Evolutionary conservation across 2,888 invertebrate genomes (phyloP), one percentile per base, ranked within the genome.

Genomic region (Ceriagrion tenellum): DNA sequence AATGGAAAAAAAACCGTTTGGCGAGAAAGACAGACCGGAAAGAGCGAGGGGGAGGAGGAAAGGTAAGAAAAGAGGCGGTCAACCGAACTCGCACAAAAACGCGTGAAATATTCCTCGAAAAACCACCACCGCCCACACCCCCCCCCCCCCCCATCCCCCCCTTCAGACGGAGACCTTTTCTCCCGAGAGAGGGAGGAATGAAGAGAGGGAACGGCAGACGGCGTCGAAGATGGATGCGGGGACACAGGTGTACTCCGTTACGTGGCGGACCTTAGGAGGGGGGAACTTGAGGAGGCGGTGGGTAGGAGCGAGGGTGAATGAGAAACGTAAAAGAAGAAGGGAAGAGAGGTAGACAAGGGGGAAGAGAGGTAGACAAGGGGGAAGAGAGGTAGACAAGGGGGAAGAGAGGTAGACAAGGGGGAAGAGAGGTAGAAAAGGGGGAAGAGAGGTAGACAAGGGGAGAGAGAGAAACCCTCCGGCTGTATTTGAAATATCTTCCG

Each of bases 231-330:
- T 88, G 91, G 91, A 95, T 55, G 90, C 63, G 69, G 88, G 89
- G 40, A 88, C 88, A 55, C 95, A 95, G 90, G 95, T 81, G 63
- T 90, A 89, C 47, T 95, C 95, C 95, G 90, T 88, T 81, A 95
- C 69, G 74, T 95, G 55, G 55, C 8, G 88, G 59, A 20, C 59
- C 59, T 59, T 59, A 16, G 47, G 1, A 16, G 59, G 59, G 59
- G 4, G 59, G 59, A 16, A 16, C 4, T 12, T 16, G 2, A 47
- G 8, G 47, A 47, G 47, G 47, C 59, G 20, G 59, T 0, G 26
- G 69, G n/a, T 69, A n/a, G 69, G 69, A 69, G 69, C n/a, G 69
- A n/a, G 69, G 69, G 26, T 20, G 59, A 20, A 59, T 20, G 13
- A 20, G 69, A 47, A 69, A n/a, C 12, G 69, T 2, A 69, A 69